Conservation (phyloP, 2,797 vertebrate species). For the Melanogrammus aeglefinus region DNA sequence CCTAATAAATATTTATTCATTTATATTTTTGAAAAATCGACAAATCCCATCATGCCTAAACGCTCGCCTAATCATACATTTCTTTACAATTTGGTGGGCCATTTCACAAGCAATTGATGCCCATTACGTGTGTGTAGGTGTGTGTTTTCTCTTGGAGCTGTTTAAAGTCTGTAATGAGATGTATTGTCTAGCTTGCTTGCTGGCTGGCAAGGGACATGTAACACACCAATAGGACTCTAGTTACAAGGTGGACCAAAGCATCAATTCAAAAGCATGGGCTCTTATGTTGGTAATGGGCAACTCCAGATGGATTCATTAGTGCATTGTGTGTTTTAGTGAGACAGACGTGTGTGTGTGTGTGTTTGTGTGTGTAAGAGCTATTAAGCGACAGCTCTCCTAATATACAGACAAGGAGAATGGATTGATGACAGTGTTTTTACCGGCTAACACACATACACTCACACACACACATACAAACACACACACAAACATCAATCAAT, state of each 20-base stretch:
- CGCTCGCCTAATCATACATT: constrained; percentile 23
- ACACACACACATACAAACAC: background rate
- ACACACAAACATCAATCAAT: background rate
- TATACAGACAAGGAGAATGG: constrained; percentile 1
- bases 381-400: background rate
- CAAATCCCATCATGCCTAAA: constrained; percentile 39
- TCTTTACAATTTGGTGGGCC: constrained; percentile 44
- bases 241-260: constrained; percentile 63
- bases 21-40: constrained; percentile 16
- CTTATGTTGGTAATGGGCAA: constrained; percentile 36
- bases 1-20: constrained; percentile 62
- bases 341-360: constrained; percentile 1
- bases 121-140: constrained; percentile 8
- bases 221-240: constrained; percentile 68
- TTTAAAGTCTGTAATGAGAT: constrained; percentile 41
- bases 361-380: background rate
- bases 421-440: constrained; percentile 30
- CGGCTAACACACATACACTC: background rate
- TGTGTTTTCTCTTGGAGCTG: constrained; percentile 45
- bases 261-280: constrained; percentile 66
- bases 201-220: constrained; percentile 51
- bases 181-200: constrained; percentile 39
- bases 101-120: constrained; percentile 50
- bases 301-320: constrained; percentile 52
- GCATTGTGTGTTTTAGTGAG: constrained; percentile 43